Evolutionary conservation across 2,888 invertebrate species (phyloP), one percentile per base, ranked within the genome.

Genomic region (Clunio marinus): DNA sequence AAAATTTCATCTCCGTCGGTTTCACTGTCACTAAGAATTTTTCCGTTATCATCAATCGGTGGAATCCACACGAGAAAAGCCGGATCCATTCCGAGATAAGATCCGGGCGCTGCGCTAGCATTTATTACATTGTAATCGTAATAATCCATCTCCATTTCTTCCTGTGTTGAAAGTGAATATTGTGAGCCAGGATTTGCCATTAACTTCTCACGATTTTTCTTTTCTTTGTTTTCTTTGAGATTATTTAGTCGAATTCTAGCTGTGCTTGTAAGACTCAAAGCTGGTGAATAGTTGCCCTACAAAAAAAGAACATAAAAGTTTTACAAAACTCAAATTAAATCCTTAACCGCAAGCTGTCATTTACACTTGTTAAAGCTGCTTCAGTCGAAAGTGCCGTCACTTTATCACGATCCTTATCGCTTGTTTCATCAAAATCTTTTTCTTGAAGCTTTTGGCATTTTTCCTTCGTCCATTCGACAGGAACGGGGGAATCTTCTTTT

Each of bases 101-200:
- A 92, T 20, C 92, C 93, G 1, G 93, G 92, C 13, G 88, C 91
- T 7, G 90, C 89, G 70, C 88, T 89, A 1, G 86, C 85, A 75
- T 92, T 92, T 62, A 88, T 87, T 5, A 93, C 92, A 80, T 93
- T 91, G 74, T 93, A 93, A 75, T 93, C 92, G 75, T 93, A 92
- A 74, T 93, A 93, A 76, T 93, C 93, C 71, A 93, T 81, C 77
- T 93, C 92, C 74, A 92, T 82, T 74, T 92, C 92, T 57, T 82
- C 82, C 60, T 89, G 89, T 2, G 85, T 87, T 0, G 82, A 81
- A 25, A 92, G 80, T 63, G 91, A 91, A 73, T 91, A 87, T 74
- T 93, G 92, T 0, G 91, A 91, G 0, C 86, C 86, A 1, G 85
- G 84, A 2, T 85, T 82, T 3, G 84, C 83, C 25, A 89, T 79